These are phyloP conservation scores for Petaurus breviceps DNA, from an alignment of 2,113 vertebrate species.

Conservation along the genomic window DNA sequence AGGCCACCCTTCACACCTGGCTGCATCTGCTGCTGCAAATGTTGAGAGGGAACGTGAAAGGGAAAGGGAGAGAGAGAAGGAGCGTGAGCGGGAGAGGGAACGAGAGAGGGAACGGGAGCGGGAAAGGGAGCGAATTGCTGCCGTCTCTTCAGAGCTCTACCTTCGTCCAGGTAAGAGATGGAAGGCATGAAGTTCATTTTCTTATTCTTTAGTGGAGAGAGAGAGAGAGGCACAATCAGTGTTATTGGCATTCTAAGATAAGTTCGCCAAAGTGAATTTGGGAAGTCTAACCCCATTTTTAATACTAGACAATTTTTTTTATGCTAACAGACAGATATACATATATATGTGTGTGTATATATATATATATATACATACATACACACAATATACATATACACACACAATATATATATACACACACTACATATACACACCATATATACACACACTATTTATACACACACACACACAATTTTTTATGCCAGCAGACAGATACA, in stretches of 20 bases:
- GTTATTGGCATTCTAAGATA: not conserved
- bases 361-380: no score
- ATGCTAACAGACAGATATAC: not conserved
- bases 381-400: no score
- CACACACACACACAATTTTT: no score
- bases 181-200: not conserved
- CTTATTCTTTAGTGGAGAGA: not conserved
- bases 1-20: constrained; percentile 93
- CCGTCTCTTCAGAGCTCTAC: constrained; percentile 84
- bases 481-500: no score
- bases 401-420: no score
- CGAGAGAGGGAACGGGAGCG: constrained; percentile 82
- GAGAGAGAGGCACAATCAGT: no score
- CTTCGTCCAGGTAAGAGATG: constrained; percentile 84
- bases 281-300: not conserved
- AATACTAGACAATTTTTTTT: not conserved
- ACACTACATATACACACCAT: no score
- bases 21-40: constrained; percentile 88
- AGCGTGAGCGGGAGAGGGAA: constrained; percentile 84
- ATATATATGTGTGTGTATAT: no score
- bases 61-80: constrained; percentile 78
- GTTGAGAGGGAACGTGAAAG: constrained; percentile 86
- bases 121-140: constrained; percentile 82
- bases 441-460: no score
- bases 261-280: not conserved